Conservation (phyloP, 2,888 invertebrate genomes). For the Hirudinaria manillensis region DNA sequence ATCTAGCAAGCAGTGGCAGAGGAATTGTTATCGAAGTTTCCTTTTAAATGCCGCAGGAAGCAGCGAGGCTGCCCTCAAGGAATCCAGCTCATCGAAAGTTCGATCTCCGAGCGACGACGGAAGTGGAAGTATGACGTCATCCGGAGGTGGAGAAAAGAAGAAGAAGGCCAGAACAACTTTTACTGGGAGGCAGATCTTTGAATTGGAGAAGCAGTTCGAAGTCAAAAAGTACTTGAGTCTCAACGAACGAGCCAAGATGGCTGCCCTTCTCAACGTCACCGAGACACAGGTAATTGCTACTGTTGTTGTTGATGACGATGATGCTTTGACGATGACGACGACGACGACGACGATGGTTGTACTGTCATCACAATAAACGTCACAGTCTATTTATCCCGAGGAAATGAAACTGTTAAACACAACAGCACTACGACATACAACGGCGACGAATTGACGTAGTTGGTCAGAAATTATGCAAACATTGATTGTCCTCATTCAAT, state of each 20-base stretch:
- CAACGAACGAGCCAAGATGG: slow-evolving; percentile 88
- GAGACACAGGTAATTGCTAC: slow-evolving; percentile 77
- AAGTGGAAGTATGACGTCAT: slow-evolving; percentile 22
- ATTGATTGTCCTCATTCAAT: no score
- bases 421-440: no score
- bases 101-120: slow-evolving; percentile 26
- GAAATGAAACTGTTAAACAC: no score
- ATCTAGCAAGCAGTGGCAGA: no score
- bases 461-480: neutral
- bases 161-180: slow-evolving; percentile 85
- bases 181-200: slow-evolving; percentile 90
- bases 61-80: neutral
- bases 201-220: slow-evolving; percentile 90
- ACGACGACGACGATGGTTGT: no score
- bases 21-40: neutral
- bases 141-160: slow-evolving; percentile 47
- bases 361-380: no score
- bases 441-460: neutral
- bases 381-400: no score
- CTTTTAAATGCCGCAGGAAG: neutral
- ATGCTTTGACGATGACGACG: neutral
- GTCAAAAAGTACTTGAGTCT: slow-evolving; percentile 91
- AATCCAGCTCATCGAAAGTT: neutral
- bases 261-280: slow-evolving; percentile 83
- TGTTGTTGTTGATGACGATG: neutral